Evolutionary conservation across 2,113 vertebrate genomes (phyloP).

Genomic region (Tachuris rubrigastra): DNA sequence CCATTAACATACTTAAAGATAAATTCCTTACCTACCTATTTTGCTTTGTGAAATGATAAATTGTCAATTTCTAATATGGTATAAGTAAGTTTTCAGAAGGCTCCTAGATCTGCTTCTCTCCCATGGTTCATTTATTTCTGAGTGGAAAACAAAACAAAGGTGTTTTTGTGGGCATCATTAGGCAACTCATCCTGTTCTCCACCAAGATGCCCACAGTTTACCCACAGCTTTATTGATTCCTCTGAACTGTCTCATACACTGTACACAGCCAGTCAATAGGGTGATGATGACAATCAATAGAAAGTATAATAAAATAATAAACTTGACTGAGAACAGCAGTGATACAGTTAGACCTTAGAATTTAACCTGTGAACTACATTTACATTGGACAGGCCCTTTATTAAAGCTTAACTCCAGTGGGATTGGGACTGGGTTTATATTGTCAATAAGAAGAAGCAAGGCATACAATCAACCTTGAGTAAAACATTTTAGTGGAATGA

Average conservation of each 20-base stretch:
- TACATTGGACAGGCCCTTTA: neutral
- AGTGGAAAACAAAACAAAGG: neutral
- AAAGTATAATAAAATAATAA: slow-evolving; percentile 2
- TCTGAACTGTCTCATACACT: neutral
- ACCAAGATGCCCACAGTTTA: neutral
- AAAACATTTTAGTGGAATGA: neutral
- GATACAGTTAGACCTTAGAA: neutral
- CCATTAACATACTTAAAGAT: rapidly evolving
- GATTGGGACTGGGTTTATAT: neutral
- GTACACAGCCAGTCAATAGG: neutral
- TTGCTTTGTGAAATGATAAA: neutral
- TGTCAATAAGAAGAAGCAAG: neutral
- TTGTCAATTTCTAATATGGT: neutral
- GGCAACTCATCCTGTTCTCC: neutral
- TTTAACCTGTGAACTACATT: neutral
- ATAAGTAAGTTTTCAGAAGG: neutral
- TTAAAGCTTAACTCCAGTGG: neutral
- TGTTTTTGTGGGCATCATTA: neutral
- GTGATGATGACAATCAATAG: neutral
- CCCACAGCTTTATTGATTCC: neutral
- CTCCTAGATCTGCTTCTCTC: neutral
- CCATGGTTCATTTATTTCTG: neutral
- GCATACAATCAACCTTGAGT: neutral
- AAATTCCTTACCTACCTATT: neutral
- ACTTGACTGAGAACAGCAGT: neutral